Evolutionary conservation across 1,140 invertebrate genomes (phyloP), one percentile per base, ranked within the genome.

Genomic region (Magallana angulata): DNA sequence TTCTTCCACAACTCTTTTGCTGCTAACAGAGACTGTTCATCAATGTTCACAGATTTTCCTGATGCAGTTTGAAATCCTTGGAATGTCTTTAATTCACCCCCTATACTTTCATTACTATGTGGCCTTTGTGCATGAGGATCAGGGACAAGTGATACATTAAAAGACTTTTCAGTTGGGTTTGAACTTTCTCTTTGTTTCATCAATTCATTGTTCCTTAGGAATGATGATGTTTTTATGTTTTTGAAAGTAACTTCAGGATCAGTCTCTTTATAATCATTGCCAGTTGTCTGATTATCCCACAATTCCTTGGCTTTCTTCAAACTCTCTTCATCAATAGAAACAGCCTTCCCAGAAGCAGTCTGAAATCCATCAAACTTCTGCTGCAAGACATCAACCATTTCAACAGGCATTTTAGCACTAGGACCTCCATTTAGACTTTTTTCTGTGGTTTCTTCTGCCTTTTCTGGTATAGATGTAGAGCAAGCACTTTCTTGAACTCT

Each of bases 321-420:
- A 56, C 87, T 60, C 30, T 81, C 60, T 60, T 87, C 89, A 58
- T 82, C 85, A 11, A 89, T 56, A 7, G 24, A 36, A 1, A 89
- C 84, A 48, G 57, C 82, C 64, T 87, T 90, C 16, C 88, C 90
- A n/a, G 84, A 86, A n/a, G 91, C 90, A 59, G 90, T 91, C 56
- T 88, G 87, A 80, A 90, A 89, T 16, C 88, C 89, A 76, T 30
- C 36, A 76, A 76, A 76, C 11, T 12, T 76, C 9, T 18, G 24
- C 30, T 62, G 14, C 36, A 16, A 16, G 60, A 12, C 6, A 12
- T 76, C 68, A 30, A 12, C 36, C 18, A 76, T 76, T 30, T 30
- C 24, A 76, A 11, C 68, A 30, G 24, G 12, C 68, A 76, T 76
- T 30, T 30, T 12, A 76, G 24, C 68, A 36, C 2, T 30, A 11